phyloP scores from a whole-genome alignment of 2,888 invertebrate genomes.

The Pardosa pseudoannulata region DNA sequence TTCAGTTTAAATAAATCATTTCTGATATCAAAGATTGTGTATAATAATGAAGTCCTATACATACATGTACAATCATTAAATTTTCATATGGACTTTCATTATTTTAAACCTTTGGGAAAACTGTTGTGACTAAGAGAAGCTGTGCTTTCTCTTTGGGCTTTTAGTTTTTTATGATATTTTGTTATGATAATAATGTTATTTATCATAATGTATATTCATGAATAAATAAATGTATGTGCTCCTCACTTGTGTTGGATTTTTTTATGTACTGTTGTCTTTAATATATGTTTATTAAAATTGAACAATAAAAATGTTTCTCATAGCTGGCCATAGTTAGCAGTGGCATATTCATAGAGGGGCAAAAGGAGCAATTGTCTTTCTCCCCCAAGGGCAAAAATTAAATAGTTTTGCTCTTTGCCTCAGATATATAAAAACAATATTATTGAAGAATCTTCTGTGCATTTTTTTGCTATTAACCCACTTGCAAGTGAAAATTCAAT shows the following conservation, averaged over 20 bases:
- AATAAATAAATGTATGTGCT: slow-evolving; percentile 5
- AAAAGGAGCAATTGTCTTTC: too few relatives aligned
- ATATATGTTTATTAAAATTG: too few relatives aligned
- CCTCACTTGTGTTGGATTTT: not conserved
- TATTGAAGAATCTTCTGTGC: too few relatives aligned
- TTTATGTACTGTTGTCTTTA: too few relatives aligned
- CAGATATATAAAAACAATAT: too few relatives aligned
- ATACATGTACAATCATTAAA: slow-evolving; percentile 8
- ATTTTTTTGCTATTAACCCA: too few relatives aligned
- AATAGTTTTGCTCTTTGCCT: too few relatives aligned
- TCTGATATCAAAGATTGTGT: not conserved
- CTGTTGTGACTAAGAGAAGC: not conserved
- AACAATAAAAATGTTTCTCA: too few relatives aligned
- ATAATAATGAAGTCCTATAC: not conserved
- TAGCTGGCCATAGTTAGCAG: too few relatives aligned
- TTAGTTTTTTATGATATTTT: not conserved
- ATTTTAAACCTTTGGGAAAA: not conserved
- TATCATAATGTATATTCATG: slow-evolving; percentile 13
- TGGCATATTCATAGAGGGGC: too few relatives aligned
- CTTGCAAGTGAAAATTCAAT: too few relatives aligned
- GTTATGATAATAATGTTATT: not conserved
- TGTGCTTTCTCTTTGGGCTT: slow-evolving; percentile 11
- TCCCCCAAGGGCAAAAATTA: too few relatives aligned
- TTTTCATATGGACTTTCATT: slow-evolving; percentile 10
- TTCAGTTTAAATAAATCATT: not conserved